Conservation (phyloP, 2,113 vertebrate species). For the Craseonycteris thonglongyai region DNA sequence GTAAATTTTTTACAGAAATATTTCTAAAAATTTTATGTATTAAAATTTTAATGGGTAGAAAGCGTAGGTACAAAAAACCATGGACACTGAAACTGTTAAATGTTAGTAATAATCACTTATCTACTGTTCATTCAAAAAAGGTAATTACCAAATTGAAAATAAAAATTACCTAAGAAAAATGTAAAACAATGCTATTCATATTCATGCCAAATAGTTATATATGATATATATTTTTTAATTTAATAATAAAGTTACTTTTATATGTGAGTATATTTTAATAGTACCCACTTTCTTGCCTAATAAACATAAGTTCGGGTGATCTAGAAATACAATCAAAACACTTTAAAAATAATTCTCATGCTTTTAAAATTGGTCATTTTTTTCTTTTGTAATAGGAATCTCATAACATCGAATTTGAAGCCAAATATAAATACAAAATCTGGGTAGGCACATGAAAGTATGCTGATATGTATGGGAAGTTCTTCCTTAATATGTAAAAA, state of each 20-base stretch:
- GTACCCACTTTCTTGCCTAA: not conserved
- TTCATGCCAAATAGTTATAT: not conserved
- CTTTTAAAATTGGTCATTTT: not conserved
- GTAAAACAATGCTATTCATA: not conserved
- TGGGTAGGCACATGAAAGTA: not conserved
- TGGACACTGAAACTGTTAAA: not conserved
- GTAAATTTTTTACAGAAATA: not conserved
- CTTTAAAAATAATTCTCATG: not conserved
- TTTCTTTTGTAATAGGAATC: not conserved
- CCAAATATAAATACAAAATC: not conserved
- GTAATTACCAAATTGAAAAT: not conserved
- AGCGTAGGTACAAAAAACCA: not conserved
- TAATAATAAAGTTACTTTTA: not conserved
- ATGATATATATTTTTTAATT: not conserved
- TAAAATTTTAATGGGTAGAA: not conserved
- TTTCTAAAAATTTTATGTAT: not conserved
- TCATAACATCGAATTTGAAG: not conserved
- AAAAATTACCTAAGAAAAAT: not conserved
- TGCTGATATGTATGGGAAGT: not conserved
- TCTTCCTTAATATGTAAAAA: not conserved
- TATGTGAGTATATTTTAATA: not conserved
- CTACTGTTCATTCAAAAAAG: not conserved
- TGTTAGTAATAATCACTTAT: not conserved
- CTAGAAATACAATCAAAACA: not conserved
- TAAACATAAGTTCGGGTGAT: not conserved